Percentiles rank a stretch among this genome's conserved stretches.
These are phyloP conservation scores for Thymelicus lineola DNA, from an alignment of 2,888 invertebrate genomes.

Conservation along the genomic window DNA sequence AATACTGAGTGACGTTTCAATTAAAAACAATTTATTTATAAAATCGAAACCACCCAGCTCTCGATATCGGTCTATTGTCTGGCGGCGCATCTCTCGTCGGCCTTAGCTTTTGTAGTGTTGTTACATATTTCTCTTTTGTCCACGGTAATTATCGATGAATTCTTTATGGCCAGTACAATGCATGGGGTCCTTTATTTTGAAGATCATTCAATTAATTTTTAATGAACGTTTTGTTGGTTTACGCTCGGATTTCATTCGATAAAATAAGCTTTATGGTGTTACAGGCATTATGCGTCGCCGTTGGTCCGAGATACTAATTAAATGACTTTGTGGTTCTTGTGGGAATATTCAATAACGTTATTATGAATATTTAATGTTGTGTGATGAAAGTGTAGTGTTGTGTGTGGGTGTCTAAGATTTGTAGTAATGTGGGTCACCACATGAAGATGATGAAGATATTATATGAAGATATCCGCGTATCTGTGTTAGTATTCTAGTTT, in stretches of 20 bases:
- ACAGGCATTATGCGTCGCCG: constrained; percentile 29
- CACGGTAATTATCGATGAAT: constrained; percentile 52
- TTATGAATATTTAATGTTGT: background rate
- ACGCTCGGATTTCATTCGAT: constrained; percentile 38
- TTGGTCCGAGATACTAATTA: constrained; percentile 33
- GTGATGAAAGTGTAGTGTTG: background rate
- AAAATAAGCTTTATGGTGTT: constrained; percentile 15
- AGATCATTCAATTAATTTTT: constrained; percentile 52
- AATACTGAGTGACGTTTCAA: constrained; percentile 55
- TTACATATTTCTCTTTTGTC: constrained; percentile 51
- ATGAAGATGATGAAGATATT: no score
- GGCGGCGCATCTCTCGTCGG: constrained; percentile 50
- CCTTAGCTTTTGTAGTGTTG: constrained; percentile 46
- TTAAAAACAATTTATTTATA: constrained; percentile 56
- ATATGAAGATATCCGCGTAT: no score
- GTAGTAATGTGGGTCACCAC: no score
- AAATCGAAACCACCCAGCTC: constrained; percentile 50
- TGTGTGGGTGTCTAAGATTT: no score
- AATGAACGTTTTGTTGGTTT: constrained; percentile 47
- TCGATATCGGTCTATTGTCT: constrained; percentile 55
- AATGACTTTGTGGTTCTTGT: constrained; percentile 38
- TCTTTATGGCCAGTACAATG: constrained; percentile 40
- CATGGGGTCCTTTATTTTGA: constrained; percentile 45
- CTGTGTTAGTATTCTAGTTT: no score
- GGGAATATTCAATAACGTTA: constrained; percentile 18